These are phyloP conservation scores for Zootermopsis nevadensis DNA, from an alignment of 2,888 invertebrate genomes.

Conservation along the genomic window DNA sequence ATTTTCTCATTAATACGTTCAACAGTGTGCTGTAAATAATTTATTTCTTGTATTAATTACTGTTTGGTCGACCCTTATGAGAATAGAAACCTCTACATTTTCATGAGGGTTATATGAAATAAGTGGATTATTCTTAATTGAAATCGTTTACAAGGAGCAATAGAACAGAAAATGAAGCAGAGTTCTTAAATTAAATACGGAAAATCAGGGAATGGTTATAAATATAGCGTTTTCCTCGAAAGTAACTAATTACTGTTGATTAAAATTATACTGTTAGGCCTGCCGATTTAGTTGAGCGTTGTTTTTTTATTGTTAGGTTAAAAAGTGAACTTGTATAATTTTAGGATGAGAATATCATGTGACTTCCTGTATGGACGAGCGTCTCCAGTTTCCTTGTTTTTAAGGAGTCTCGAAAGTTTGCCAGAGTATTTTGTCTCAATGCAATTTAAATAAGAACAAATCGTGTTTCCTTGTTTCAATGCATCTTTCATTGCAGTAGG, in stretches of 20 bases:
- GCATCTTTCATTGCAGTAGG: constrained; percentile 50
- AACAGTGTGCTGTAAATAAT: constrained; percentile 18
- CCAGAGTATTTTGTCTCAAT: constrained; percentile 24
- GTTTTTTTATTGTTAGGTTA: constrained; percentile 7
- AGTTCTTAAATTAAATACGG: constrained; percentile 37
- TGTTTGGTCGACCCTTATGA: background rate
- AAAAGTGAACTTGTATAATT: background rate
- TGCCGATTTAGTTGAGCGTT: constrained; percentile 16
- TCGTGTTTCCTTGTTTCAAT: constrained; percentile 39
- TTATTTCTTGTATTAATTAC: background rate
- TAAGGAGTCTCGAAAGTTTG: background rate
- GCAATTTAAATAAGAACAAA: constrained; percentile 35
- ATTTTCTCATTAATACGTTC: background rate
- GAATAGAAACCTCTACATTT: constrained; percentile 14
- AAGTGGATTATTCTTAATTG: constrained; percentile 20
- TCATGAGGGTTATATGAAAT: background rate
- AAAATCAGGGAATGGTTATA: constrained; percentile 45
- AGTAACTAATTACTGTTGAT: constrained; percentile 24
- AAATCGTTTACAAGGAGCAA: constrained; percentile 27
- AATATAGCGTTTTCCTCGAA: constrained; percentile 20
- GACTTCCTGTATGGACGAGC: background rate
- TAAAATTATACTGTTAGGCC: constrained; percentile 15
- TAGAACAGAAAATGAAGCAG: constrained; percentile 32
- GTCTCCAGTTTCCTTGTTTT: background rate
- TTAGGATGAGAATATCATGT: background rate